Evolutionary conservation across 2,888 invertebrate genomes (phyloP).

Genomic region (Melinaea marsaeus): DNA sequence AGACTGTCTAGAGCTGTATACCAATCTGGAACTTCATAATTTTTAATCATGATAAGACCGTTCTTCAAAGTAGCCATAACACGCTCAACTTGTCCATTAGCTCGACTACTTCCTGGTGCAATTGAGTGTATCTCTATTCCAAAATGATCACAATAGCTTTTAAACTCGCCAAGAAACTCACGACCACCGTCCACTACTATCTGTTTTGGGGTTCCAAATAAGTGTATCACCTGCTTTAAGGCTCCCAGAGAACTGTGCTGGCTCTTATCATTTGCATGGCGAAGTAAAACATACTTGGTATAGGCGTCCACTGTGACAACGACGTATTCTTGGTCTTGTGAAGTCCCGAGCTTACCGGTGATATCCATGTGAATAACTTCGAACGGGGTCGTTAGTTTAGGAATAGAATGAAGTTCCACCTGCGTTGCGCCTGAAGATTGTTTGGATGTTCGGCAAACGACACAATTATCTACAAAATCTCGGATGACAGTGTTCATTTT

Average conservation of each 20-base stretch:
- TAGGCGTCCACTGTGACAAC: too few relatives aligned
- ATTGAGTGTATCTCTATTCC: constrained; percentile 26
- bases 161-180: constrained; percentile 28
- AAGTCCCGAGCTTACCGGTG: too few relatives aligned
- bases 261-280: constrained; percentile 33
- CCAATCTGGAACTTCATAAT: constrained; percentile 32
- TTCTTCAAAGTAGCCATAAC: constrained; percentile 28
- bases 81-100: constrained; percentile 32
- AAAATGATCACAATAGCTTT: constrained; percentile 26
- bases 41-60: constrained; percentile 30
- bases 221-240: constrained; percentile 14
- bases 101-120: constrained; percentile 32
- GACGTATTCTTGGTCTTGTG: too few relatives aligned
- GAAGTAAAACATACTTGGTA: too few relatives aligned
- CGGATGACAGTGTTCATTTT: too few relatives aligned
- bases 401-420: constrained; percentile 33
- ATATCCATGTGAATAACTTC: constrained; percentile 36
- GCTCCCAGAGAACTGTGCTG: constrained; percentile 15
- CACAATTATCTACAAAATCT: too few relatives aligned
- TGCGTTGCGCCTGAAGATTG: constrained; percentile 35
- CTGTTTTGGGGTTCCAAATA: constrained; percentile 29
- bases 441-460: constrained; percentile 34
- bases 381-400: constrained; percentile 31
- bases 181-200: constrained; percentile 31
- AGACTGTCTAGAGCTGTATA: constrained; percentile 29